A percentile compares a stretch with the other conserved stretches of the same genome.
Evolutionary conservation across 2,113 vertebrate species (phyloP).

Genomic region (Agapornis roseicollis): DNA sequence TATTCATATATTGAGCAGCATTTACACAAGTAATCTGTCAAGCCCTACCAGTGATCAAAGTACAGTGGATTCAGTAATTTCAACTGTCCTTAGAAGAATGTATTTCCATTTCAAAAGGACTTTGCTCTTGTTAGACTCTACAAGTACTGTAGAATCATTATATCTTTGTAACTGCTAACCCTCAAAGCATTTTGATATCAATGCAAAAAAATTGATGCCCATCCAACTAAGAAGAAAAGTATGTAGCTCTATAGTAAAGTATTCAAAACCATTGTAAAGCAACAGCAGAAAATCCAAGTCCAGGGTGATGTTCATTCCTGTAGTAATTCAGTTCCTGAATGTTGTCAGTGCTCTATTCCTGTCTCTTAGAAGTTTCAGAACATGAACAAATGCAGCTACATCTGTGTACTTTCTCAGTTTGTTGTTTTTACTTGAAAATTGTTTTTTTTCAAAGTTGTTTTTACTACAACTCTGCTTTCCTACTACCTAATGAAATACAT

Average conservation of each 20-base stretch:
- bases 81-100: background rate
- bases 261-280: background rate
- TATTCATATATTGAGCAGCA: background rate
- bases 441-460: background rate
- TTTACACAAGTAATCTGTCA: background rate
- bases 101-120: constrained; percentile 15
- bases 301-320: background rate
- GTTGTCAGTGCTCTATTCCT: background rate
- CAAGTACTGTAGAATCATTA: background rate
- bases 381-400: background rate
- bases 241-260: background rate
- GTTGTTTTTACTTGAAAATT: background rate
- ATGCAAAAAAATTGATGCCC: background rate
- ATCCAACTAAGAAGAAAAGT: background rate
- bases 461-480: background rate
- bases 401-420: background rate
- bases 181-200: background rate
- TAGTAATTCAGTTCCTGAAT: background rate
- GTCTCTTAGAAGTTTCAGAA: background rate
- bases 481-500: background rate
- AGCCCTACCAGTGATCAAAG: background rate
- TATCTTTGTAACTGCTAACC: background rate
- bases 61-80: background rate
- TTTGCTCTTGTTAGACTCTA: background rate
- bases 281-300: background rate